Evolutionary conservation across 2,888 invertebrate species (phyloP).

Genomic region (Habrosyne pyritoides): DNA sequence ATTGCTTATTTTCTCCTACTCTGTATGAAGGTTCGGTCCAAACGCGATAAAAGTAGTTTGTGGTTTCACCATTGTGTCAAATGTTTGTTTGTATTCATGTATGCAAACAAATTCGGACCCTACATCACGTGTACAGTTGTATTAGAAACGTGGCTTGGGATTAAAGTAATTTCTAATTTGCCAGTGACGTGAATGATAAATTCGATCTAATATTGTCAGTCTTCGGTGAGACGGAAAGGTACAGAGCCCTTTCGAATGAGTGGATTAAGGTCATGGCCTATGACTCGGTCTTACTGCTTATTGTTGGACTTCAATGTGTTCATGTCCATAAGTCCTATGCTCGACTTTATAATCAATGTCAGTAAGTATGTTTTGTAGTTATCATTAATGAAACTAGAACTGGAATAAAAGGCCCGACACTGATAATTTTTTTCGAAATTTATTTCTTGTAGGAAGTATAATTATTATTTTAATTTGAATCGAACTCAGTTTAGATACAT

Average conservation of each 20-base stretch:
- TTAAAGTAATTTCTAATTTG: slow-evolving; percentile 10
- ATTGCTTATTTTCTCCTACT: slow-evolving; percentile 3
- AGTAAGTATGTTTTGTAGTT: no score
- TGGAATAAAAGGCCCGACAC: no score
- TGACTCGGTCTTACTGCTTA: neutral
- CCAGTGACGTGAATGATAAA: neutral
- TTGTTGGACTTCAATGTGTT: neutral
- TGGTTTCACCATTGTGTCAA: slow-evolving; percentile 8
- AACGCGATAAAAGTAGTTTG: neutral
- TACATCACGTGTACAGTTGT: slow-evolving; percentile 20
- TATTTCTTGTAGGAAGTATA: no score
- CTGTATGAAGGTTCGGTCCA: neutral
- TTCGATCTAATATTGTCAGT: neutral
- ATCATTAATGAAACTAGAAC: no score
- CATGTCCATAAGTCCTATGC: neutral
- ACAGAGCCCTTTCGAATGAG: neutral
- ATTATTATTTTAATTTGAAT: no score
- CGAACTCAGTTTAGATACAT: no score
- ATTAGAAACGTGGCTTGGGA: slow-evolving; percentile 5
- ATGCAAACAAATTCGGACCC: slow-evolving; percentile 33
- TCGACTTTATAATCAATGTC: neutral
- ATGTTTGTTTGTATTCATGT: slow-evolving; percentile 27
- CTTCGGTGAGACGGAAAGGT: neutral
- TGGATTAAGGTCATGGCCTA: neutral
- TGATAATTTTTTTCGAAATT: no score